Evolutionary conservation across 1,140 invertebrate genomes (phyloP), one percentile per base, ranked within the genome.

Genomic region (Lepidurus couesii): DNA sequence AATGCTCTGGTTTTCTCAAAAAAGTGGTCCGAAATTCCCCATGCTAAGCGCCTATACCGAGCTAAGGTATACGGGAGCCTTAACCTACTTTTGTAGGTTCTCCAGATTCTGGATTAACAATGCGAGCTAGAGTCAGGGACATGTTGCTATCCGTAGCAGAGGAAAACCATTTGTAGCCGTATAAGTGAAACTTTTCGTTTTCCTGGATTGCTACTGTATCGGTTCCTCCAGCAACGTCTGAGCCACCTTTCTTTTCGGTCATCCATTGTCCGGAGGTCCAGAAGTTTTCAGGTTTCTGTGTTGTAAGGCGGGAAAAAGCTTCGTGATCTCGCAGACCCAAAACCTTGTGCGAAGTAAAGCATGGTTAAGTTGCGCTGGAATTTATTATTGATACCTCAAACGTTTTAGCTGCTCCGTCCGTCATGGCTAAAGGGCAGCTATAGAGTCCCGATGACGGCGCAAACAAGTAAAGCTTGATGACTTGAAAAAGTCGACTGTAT

Each of bases 201-300:
- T 77, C 34, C 42, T 79, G 42, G 16, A 87, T 79, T 10, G 89
- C 89, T 26, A 88, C 80, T 0, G 89, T 90, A 81, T 90, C 89
- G 43, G 88, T 89, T 24, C 88, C 88, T 79, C 83, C 82, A 24
- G 86, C 88, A 26, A 90, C 89, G 85, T 90, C 89, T 44, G 88
- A 89, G n/a, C 89, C 89, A 77, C 89, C 84, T 81, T 82, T 83
- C 81, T 85, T 86, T 80, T 90, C 89, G 16, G 89, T 90, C 89
- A 90, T 90, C 89, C 89, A 90, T 81, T 90, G 89, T 9, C 89
- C 89, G 79, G 88, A 89, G 13, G 89, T 90, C 89, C 89, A 90
- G 81, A 89, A 89, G 24, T 84, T 80, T 6, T 82, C 77, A 1
- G 88, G 87, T 81, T 88, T 83, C 76, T 88, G 81, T 47, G 84